A percentile compares a stretch with the other conserved stretches of the same genome.
Conservation (phyloP, 1,140 invertebrate genomes). For the Lordiphosa collinella region DNA sequence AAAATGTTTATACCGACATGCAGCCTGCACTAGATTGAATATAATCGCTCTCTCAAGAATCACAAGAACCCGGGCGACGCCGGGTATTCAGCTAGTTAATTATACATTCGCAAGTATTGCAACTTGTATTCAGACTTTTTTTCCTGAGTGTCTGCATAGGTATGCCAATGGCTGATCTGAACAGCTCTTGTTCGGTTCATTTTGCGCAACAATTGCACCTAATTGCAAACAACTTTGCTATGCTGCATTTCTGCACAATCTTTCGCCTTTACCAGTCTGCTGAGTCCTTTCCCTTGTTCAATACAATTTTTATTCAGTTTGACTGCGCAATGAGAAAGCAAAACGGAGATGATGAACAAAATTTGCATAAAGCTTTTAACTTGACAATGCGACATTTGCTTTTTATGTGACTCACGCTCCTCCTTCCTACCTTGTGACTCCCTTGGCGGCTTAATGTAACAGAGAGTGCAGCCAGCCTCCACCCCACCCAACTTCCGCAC, state of each 20-base stretch:
- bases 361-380: constrained; percentile 56
- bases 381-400: constrained; percentile 46
- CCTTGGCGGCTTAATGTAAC: neutral
- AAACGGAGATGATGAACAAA: constrained; percentile 9
- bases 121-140: no score
- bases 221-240: constrained; percentile 29
- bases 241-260: constrained; percentile 10
- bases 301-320: constrained; percentile 39
- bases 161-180: constrained; percentile 7
- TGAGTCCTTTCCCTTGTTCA: constrained; percentile 3
- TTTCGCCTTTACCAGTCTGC: constrained; percentile 1
- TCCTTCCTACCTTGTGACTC: neutral
- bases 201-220: constrained; percentile 43
- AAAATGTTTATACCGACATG: no score
- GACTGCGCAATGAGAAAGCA: constrained; percentile 13
- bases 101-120: no score
- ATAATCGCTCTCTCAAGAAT: no score
- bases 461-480: constrained; percentile 10
- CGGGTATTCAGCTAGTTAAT: no score
- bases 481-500: constrained; percentile 34
- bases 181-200: constrained; percentile 20
- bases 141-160: no score
- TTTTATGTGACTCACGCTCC: constrained; percentile 48
- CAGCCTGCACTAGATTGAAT: no score
- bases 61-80: no score